Evolutionary conservation across 2,797 vertebrate genomes (phyloP).

Genomic region (Microhierax caerulescens): DNA sequence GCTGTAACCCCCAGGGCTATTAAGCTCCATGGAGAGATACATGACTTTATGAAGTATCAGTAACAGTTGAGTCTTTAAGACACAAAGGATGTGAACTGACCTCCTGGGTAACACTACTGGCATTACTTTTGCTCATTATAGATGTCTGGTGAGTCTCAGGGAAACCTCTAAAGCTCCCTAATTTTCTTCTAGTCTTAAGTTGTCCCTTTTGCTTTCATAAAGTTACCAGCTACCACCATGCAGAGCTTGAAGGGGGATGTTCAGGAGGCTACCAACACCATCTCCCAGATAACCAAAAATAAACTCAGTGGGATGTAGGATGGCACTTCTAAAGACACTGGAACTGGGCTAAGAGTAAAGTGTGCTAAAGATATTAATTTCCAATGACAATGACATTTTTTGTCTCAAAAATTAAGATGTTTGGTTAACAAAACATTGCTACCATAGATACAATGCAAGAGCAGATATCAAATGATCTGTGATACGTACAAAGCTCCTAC

Average conservation of each 20-base stretch:
- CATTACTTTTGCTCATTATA: background rate
- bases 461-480: background rate
- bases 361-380: background rate
- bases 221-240: background rate
- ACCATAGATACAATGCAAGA: background rate
- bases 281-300: background rate
- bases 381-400: background rate
- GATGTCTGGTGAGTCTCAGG: background rate
- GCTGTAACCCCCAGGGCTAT: background rate
- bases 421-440: background rate
- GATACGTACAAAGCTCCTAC: background rate
- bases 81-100: background rate
- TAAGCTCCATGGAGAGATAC: background rate
- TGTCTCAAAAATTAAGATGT: background rate
- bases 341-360: background rate
- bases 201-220: background rate
- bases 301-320: rapidly evolving
- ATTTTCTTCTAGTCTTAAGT: background rate
- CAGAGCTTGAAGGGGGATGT: background rate
- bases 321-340: background rate
- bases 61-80: background rate
- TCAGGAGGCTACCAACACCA: background rate
- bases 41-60: background rate
- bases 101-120: background rate
- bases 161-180: background rate